Evolutionary conservation across 2,797 vertebrate genomes (phyloP).

Genomic region (Miichthys miiuy): DNA sequence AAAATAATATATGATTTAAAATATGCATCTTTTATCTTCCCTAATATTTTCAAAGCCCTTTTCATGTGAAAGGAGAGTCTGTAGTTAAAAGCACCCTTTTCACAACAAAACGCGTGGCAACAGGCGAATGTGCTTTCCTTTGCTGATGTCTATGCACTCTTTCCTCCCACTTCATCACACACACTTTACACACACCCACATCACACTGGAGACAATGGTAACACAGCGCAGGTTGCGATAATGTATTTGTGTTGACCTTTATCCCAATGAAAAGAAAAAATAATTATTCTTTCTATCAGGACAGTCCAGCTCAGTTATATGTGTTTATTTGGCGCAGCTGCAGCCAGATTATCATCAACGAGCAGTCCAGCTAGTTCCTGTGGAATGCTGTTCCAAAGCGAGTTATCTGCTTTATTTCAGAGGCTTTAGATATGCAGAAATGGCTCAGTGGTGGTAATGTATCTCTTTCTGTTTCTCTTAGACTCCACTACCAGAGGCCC

Average conservation of each 20-base stretch:
- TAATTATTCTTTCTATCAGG: constrained; percentile 31
- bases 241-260: constrained; percentile 67
- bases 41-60: constrained; percentile 8
- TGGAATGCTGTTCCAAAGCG: constrained; percentile 38
- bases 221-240: constrained; percentile 47
- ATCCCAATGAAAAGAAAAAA: constrained; percentile 58
- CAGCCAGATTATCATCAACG: constrained; percentile 39
- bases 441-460: constrained; percentile 24
- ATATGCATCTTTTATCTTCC: background rate
- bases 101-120: constrained; percentile 11
- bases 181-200: constrained; percentile 64
- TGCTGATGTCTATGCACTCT: constrained; percentile 38
- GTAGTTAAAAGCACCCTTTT: constrained; percentile 27
- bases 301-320: constrained; percentile 21
- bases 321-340: constrained; percentile 30
- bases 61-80: constrained; percentile 13
- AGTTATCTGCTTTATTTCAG: constrained; percentile 50
- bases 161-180: constrained; percentile 67
- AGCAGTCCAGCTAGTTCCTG: constrained; percentile 56
- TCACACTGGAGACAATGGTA: constrained; percentile 53
- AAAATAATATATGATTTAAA: background rate
- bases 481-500: constrained; percentile 91
- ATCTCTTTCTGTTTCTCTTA: constrained; percentile 73
- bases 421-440: constrained; percentile 37
- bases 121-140: constrained; percentile 30